Percentiles rank a stretch among this genome's conserved stretches.
Conservation (phyloP, 2,797 vertebrate species). For the Esox masquinongy region DNA sequence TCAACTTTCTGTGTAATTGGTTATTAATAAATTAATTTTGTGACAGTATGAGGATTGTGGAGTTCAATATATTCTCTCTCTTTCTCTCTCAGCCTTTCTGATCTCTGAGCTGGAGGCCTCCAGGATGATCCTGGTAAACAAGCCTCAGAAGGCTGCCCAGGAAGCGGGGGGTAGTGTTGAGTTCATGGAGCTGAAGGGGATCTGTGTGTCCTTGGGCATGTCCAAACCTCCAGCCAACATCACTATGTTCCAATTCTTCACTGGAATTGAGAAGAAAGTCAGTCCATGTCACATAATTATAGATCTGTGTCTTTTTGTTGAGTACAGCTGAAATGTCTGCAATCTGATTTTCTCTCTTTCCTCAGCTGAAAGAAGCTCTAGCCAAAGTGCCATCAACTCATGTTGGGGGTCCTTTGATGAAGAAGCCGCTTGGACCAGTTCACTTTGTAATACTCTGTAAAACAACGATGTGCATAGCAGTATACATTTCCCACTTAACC, state of each 20-base stretch:
- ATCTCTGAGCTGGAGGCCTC: slow-evolving; percentile 96
- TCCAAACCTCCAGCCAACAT: slow-evolving; percentile 97
- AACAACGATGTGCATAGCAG: background rate
- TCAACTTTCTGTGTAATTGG: too few species aligned
- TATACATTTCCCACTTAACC: background rate
- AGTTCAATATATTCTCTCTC: background rate
- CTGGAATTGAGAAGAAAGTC: slow-evolving; percentile 98
- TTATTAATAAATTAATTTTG: background rate
- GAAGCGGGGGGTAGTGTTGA: slow-evolving; percentile 83
- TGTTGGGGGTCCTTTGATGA: slow-evolving; percentile 89
- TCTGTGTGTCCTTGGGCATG: slow-evolving; percentile 96
- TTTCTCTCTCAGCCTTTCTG: slow-evolving; percentile 84
- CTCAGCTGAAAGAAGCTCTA: slow-evolving; percentile 92
- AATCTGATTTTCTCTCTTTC: slow-evolving; percentile 9
- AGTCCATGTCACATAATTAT: slow-evolving; percentile 13
- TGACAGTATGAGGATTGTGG: background rate
- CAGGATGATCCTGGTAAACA: slow-evolving; percentile 89
- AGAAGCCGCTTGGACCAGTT: slow-evolving; percentile 88
- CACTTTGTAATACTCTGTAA: slow-evolving; percentile 81
- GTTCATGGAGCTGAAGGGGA: slow-evolving; percentile 93
- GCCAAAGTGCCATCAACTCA: slow-evolving; percentile 87
- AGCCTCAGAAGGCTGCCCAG: slow-evolving; percentile 84
- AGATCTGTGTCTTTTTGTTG: background rate
- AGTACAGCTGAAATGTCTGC: background rate
- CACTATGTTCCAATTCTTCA: slow-evolving; percentile 99